Evolutionary conservation across 35 echinoderm and acorn worm species (phyloP), one percentile per base, ranked within the genome.

Genomic region (Apostichopus californicus): DNA sequence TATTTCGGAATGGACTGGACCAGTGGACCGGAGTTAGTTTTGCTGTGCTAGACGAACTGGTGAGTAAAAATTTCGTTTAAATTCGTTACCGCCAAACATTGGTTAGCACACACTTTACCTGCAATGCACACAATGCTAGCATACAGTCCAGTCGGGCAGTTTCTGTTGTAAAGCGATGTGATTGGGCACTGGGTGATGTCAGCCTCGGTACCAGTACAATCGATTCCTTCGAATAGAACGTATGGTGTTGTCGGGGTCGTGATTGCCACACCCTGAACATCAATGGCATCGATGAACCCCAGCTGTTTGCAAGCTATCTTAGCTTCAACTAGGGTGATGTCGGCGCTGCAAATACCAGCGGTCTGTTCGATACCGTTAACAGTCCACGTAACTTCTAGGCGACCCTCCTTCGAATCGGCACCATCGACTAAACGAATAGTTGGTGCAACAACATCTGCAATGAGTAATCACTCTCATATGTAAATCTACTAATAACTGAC

Each of bases 241-340:
- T 58, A 57, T 0, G 54, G 54, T 14, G 52, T 46, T 53, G 25
- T 55, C 6, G 80, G 18, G 46, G 8, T n/a, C 2, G 34, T 46
- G 34, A 46, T 46, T 12, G 80, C 55, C 55, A 56, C 55, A 0
- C 80, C 80, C 18, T 6, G n/a, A 17, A 56, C n/a, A 34, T 56
- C 11, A 3, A 53, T 53, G 55, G 80, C 80, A 83, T 83, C 80
- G 6, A 17, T 12, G 55, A 83, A 83, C 11, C 80, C 80, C 0
- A 83, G 80, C 12, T 83, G 80, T 83, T 83, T 83, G 80, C 80
- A 83, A 1, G n/a, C 80, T 11, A 83, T 53, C 17, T 20, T 55
- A 5, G 80, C 80, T 83, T 83, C 80, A 54, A n/a, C 52, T 3
- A 83, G 46, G n/a, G 34, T 56, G n/a, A 83, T 15, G 52, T 83